A percentile compares a stretch with the other conserved stretches of the same genome.
phyloP scores from a whole-genome alignment of 2,888 invertebrate species.

The Lobophora halterata region DNA sequence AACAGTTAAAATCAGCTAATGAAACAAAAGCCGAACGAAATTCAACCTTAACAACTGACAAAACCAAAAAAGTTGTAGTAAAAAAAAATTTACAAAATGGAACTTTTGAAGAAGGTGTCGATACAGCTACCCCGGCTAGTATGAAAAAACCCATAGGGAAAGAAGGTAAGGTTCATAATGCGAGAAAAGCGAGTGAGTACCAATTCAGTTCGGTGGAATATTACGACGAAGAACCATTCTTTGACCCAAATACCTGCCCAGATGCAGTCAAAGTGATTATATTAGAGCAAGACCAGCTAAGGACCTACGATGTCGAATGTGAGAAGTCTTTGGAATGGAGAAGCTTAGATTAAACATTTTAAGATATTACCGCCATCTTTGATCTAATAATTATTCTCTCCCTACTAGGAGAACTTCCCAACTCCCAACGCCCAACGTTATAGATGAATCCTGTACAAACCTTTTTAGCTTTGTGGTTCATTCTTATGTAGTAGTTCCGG shows the following conservation, averaged over 20 bases:
- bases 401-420: neutral
- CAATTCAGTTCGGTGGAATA: constrained; percentile 62
- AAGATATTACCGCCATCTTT: constrained; percentile 19
- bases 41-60: neutral
- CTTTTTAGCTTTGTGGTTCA: too few species aligned
- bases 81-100: constrained; percentile 3
- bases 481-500: too few species aligned
- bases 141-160: constrained; percentile 10
- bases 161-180: constrained; percentile 20
- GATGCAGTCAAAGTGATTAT: constrained; percentile 46
- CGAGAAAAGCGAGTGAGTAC: constrained; percentile 55
- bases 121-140: constrained; percentile 27
- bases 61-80: neutral
- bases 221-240: constrained; percentile 53
- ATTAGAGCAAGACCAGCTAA: constrained; percentile 50
- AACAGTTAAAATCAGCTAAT: constrained; percentile 2
- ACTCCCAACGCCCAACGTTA: too few species aligned
- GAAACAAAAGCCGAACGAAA: constrained; percentile 6
- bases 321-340: constrained; percentile 53
- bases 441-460: too few species aligned
- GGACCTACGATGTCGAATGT: constrained; percentile 59
- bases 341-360: constrained; percentile 38
- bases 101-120: constrained; percentile 3
- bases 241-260: constrained; percentile 44
- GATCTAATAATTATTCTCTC: constrained; percentile 31